Evolutionary conservation across 2,113 vertebrate genomes (phyloP), one percentile per base, ranked within the genome.

Genomic region (Colossoma macropomum): DNA sequence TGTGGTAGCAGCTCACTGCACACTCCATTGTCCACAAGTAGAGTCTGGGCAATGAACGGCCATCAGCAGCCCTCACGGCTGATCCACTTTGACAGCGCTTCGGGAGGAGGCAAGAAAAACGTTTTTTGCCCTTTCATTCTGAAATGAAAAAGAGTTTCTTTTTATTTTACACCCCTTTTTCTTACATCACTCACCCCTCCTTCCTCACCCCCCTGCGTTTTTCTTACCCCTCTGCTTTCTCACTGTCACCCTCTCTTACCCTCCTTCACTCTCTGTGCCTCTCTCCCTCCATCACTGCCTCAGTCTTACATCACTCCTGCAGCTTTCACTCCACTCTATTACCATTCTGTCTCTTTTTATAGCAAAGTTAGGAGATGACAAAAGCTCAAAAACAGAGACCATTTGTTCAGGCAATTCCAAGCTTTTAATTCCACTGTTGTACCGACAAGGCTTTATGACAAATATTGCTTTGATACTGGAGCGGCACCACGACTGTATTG

Each of bases 11-110:
- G 96, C 95, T 97, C 95, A 93, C 93, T 93, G 94, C 95, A 95
- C 96, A 96, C 91, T 90, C 92, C 90, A 92, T 99, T 99, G 98
- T 99, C 96, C 87, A 82, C 87, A 86, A 91, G 88, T 90, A 90
- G 92, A 94, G 91, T 92, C 92, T 93, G 92, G 91, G 91, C 93
- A 90, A 92, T 89, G 88, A 93, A 92, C 90, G 91, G 89, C 91
- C 86, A 91, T 95, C 94, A 94, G 91, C 84, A 88, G 84, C 91
- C 90, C 89, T 93, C 94, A 95, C 92, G 94, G 93, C 96, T 98
- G 97, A 99, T 99, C 96, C 94, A 97, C 96, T 96, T 96, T 99
- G 98, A 99, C 98, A 98, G 97, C 96, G 95, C 92, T 93, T 96
- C 95, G 95, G 96, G 95, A 96, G 97, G 95, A 96, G 95, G 96